Evolutionary conservation across 2,113 vertebrate species (phyloP), one percentile per base, ranked within the genome.

Genomic region (Prunella himalayana): DNA sequence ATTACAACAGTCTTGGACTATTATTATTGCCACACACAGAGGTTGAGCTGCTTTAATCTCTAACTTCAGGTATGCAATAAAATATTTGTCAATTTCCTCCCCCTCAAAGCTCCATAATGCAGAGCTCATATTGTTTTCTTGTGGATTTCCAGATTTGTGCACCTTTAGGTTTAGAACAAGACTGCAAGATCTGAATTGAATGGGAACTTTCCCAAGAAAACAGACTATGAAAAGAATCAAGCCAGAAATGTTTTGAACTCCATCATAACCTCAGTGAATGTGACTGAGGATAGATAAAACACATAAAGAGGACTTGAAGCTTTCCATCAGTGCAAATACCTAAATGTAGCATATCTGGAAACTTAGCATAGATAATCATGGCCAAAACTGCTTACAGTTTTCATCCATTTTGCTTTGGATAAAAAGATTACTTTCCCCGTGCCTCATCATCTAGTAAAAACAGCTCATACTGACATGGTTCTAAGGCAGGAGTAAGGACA

Each of bases 281-380:
- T 33, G 47, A 49, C 22, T n/a, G 13, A 39, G 41, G 2, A 37
- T 7, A 44, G 24, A 9, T 27, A 73, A 77, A 66, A 80, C 20
- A 41, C 2, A 42, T 17, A 19, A 39, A 87, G 27, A 82, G 2
- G 39, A 61, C n/a, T 41, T 53, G 30, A 66, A 49, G 57, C 10
- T 75, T 94, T 75, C 75, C 54, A 61, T 59, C 23, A 68, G 61
- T 3, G 2, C 35, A 94, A 80, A 86, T 51, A 49, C 30, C 31
- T 60, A 68, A 64, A 53, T 0, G 0, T 3, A 50, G 25, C 4
- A 6, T 50, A 37, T 9, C 64, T 83, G 33, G 23, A 53, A 86
- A 57, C 18, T 37, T 63, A 51, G 9, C 31, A 30, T 1, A 61
- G 23, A 57, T 33, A 44, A 72, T 59, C 28, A 73, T 2, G 11